Evolutionary conservation across 2,797 vertebrate species (phyloP).

Genomic region (Threskiornis aethiopicus): DNA sequence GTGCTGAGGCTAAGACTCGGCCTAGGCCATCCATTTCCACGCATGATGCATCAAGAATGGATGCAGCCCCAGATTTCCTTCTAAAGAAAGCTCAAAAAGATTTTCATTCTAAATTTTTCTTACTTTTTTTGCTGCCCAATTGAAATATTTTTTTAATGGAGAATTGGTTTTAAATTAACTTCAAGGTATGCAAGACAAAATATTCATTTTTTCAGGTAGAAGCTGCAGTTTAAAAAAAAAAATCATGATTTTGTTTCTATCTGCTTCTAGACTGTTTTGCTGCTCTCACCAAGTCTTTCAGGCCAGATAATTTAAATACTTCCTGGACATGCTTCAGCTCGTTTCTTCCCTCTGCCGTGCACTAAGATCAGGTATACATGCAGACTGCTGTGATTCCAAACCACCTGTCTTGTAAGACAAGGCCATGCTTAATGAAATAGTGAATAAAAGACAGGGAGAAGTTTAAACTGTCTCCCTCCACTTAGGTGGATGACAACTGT

Average conservation of each 20-base stretch:
- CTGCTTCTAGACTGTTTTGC: neutral
- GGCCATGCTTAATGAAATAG: neutral
- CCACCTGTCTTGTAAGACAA: neutral
- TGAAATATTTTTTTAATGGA: neutral
- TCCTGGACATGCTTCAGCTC: neutral
- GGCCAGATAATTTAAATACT: neutral
- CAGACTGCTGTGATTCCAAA: neutral
- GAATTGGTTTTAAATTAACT: neutral
- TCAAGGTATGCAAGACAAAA: neutral
- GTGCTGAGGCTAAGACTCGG: rapidly evolving
- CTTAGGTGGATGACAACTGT: neutral
- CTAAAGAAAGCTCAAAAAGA: neutral
- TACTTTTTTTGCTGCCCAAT: neutral
- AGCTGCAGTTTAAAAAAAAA: neutral
- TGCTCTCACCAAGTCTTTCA: neutral
- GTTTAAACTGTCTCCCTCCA: neutral
- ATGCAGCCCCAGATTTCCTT: neutral
- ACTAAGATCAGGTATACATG: neutral
- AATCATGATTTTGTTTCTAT: neutral
- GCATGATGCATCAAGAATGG: neutral
- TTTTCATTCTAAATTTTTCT: neutral
- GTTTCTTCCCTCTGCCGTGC: neutral
- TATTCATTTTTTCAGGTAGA: neutral
- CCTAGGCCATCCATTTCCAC: neutral
- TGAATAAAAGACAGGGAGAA: neutral